Evolutionary conservation across 1,140 invertebrate species (phyloP), one percentile per base, ranked within the genome.

Genomic region (Meteorus sp.): DNA sequence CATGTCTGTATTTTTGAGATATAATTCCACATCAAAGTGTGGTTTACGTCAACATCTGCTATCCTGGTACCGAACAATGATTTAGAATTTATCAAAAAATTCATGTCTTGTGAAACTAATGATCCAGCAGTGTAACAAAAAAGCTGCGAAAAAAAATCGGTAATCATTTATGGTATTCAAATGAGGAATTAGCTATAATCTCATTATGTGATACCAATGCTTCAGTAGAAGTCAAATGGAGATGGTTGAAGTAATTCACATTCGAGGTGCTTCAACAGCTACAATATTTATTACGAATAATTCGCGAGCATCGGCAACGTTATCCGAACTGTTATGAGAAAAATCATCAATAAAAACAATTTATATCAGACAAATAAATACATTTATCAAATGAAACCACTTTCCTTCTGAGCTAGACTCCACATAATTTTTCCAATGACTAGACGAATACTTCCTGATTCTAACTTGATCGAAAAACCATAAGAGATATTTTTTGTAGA

Each of bases 1-100:
- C 39, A 43, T 19, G 45, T 67, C 17, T 61, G 45, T 37, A 25
- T 60, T 35, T 70, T 67, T 57, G 27, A 63, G 58, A 52, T 59
- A 13, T 27, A 41, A 54, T 39, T 62, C 8, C 66, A 66, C 50
- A 15, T 62, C 13, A 54, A 63, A 61, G 50, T 59, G 3, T 68
- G 60, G 62, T 67, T 67, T 47, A 27, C 31, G 17, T 41, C 54
- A 33, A 15, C 58, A 50, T 39, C 47, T 4, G 37, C 48, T 11
- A 20, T 48, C 23, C 8, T 22, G 15, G 57, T 52, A 31, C 64
- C 64, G 22, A 22, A 45, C 23, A 64, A 60, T 43, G 59, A 68
- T 48, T 43, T 66, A 23, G 15, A 57, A 35, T 45, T 61, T 11
- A 15, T 57, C 1, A 48, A 60, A 50, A 22, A 63, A 19, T 53